phyloP scores from a whole-genome alignment of 2,113 vertebrate species.

The Larimichthys polyactis region DNA sequence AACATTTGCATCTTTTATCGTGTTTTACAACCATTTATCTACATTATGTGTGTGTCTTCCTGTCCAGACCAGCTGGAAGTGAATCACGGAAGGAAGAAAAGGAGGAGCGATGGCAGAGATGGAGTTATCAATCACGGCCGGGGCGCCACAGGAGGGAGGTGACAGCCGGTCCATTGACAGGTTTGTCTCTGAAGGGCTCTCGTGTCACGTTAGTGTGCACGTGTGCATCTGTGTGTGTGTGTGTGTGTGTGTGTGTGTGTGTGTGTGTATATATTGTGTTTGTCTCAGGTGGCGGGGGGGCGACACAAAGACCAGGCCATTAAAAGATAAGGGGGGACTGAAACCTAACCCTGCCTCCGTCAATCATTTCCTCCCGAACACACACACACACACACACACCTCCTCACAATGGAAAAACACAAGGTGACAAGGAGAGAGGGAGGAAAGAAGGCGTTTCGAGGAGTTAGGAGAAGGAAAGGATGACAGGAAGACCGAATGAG shows the following conservation, averaged over 20 bases:
- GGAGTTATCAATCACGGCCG: conserved; percentile 79
- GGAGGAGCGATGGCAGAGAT: conserved; percentile 55
- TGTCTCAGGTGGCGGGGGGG: conserved; percentile 76
- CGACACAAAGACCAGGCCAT: conserved; percentile 84
- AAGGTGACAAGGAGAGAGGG: conserved; percentile 17
- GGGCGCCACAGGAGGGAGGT: conserved; percentile 74
- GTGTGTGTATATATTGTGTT: conserved; percentile 72
- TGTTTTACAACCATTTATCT: conserved; percentile 1
- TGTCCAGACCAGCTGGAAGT: conserved; percentile 42
- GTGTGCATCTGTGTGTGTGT: conserved; percentile 27
- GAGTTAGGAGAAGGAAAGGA: conserved; percentile 10
- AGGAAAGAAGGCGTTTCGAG: conserved; percentile 12
- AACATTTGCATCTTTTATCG: neutral
- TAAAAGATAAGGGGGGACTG: conserved; percentile 85
- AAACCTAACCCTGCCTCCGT: conserved; percentile 80
- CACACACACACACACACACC: neutral
- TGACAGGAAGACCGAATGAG: conserved; percentile 4
- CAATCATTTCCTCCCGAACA: conserved; percentile 64
- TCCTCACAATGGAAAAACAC: conserved; percentile 51
- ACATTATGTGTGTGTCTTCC: neutral
- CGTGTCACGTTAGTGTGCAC: conserved; percentile 41
- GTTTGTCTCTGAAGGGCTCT: conserved; percentile 77
- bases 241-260: conserved; percentile 23
- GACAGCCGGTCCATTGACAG: conserved; percentile 78
- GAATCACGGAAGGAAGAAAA: conserved; percentile 21